Evolutionary conservation across 2,113 vertebrate species (phyloP).

Genomic region (Apeltes quadracus): DNA sequence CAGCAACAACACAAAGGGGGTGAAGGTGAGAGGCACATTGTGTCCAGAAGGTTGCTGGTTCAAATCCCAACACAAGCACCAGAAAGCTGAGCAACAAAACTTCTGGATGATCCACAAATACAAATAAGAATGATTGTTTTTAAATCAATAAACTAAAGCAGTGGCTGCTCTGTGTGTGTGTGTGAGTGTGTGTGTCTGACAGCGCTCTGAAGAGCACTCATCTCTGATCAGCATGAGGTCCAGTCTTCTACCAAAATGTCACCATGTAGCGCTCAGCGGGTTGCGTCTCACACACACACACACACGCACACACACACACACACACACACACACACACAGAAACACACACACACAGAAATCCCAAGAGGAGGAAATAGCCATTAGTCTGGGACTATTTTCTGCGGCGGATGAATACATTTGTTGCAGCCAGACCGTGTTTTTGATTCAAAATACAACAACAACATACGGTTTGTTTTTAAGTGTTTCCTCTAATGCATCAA

Average conservation of each 20-base stretch:
- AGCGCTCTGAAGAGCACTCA: conserved; percentile 42
- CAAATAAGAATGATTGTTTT: no score
- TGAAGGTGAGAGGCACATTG: background rate
- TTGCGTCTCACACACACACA: conserved; percentile 16
- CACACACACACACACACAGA: conserved; percentile 2
- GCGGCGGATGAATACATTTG: conserved; percentile 1
- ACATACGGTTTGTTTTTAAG: background rate
- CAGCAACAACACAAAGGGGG: conserved; percentile 12
- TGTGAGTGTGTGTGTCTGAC: conserved; percentile 14
- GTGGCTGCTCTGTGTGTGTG: no score
- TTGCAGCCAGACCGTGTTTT: background rate
- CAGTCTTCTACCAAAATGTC: conserved; percentile 60
- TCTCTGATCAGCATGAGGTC: conserved; percentile 55
- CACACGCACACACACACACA: conserved; percentile 14
- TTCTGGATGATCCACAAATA: no score
- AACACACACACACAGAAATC: background rate
- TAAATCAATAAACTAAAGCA: no score
- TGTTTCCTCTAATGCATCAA: conserved; percentile 19
- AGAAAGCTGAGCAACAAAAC: background rate
- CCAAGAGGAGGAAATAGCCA: background rate
- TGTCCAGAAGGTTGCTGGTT: conserved; percentile 12
- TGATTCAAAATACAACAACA: background rate
- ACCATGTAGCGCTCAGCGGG: conserved; percentile 52
- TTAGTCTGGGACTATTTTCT: conserved; percentile 7
- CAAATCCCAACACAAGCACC: conserved; percentile 1